These are phyloP conservation scores for Mus spretus DNA, from an alignment of 2,797 vertebrate genomes.

Conservation along the genomic window DNA sequence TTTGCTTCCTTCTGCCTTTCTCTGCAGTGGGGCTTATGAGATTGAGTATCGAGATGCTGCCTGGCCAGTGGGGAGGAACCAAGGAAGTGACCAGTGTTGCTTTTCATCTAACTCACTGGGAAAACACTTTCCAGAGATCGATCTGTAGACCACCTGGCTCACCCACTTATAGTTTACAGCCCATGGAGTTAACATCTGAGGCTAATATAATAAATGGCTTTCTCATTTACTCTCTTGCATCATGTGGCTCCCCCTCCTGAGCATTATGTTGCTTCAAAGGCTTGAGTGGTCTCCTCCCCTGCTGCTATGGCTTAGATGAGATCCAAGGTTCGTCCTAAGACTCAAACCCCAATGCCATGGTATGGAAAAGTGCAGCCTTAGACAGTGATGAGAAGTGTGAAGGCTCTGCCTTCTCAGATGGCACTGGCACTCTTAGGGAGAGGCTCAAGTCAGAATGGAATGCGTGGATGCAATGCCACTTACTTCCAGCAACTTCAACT, in stretches of 20 bases:
- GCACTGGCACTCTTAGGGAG: background rate
- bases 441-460: background rate
- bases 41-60: background rate
- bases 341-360: background rate
- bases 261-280: background rate
- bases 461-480: background rate
- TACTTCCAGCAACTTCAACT: background rate
- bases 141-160: background rate
- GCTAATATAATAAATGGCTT: background rate
- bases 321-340: background rate
- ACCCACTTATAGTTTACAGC: background rate
- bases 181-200: background rate
- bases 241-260: background rate
- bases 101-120: conserved; percentile 5
- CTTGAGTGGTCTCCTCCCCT: background rate
- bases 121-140: background rate
- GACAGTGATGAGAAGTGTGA: background rate
- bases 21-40: background rate
- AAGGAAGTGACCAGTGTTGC: background rate
- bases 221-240: background rate
- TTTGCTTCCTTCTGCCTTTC: conserved; percentile 42
- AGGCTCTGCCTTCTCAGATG: background rate
- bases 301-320: background rate
- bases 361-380: background rate
- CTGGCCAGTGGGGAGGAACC: background rate